phyloP scores from a whole-genome alignment of 2,888 invertebrate species.

The Pollenia labialis region DNA sequence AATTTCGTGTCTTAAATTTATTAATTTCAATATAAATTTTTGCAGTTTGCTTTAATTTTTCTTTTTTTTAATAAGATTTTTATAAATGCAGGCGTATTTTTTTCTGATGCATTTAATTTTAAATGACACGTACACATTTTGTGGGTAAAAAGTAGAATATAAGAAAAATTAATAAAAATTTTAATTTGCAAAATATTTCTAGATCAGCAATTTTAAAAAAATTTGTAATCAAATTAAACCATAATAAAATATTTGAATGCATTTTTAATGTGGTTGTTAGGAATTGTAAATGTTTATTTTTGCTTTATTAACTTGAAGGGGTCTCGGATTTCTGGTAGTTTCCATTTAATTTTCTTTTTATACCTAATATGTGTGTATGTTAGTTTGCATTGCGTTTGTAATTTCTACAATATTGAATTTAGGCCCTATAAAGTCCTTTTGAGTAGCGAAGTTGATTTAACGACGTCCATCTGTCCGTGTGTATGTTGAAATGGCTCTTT shows the following conservation, averaged over 20 bases:
- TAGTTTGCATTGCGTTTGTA: no score
- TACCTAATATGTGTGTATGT: not conserved
- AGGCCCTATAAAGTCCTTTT: no score
- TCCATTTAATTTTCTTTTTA: not conserved
- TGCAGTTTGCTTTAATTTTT: not conserved
- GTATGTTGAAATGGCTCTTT: no score
- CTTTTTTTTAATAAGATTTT: constrained; percentile 36
- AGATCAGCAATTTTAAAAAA: constrained; percentile 52
- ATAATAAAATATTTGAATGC: constrained; percentile 43
- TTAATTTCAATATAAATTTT: constrained; percentile 28
- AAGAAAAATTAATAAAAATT: constrained; percentile 16
- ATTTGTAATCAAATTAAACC: constrained; percentile 34
- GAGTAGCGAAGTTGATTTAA: no score
- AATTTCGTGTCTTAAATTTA: constrained; percentile 22
- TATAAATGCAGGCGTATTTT: constrained; percentile 42
- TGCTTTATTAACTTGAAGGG: constrained; percentile 29
- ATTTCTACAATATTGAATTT: no score
- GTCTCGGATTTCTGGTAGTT: constrained; percentile 5
- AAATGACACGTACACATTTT: constrained; percentile 59
- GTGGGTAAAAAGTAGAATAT: not conserved
- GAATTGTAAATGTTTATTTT: constrained; percentile 22
- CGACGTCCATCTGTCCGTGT: no score
- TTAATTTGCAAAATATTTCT: constrained; percentile 45
- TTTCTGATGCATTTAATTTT: constrained; percentile 62
- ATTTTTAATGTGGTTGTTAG: constrained; percentile 46